A percentile compares a stretch with the other conserved stretches of the same genome.
phyloP scores from a whole-genome alignment of 2,113 vertebrate genomes.

The Anolis sagrei region DNA sequence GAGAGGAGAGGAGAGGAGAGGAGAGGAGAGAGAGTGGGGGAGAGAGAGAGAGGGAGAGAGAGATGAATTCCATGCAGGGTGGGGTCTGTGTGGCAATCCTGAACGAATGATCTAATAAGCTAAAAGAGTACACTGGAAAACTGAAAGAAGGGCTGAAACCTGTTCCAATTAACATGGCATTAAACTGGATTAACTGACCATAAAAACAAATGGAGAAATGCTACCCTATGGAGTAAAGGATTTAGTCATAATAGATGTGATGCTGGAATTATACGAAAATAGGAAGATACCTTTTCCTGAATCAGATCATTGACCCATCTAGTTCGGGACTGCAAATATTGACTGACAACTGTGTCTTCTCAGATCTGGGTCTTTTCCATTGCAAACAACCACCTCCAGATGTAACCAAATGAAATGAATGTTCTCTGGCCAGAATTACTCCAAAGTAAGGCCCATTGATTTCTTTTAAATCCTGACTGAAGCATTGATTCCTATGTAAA shows the following conservation, averaged over 20 bases:
- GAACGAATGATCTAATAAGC: not conserved
- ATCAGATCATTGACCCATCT: not conserved
- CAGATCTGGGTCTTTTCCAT: not conserved
- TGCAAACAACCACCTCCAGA: not conserved
- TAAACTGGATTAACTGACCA: not conserved
- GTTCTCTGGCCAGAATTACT: not conserved
- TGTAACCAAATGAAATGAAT: not conserved
- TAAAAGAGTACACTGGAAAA: not conserved
- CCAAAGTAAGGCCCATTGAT: not conserved
- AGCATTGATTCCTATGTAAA: constrained; percentile 43
- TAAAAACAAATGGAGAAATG: not conserved
- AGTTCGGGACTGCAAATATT: not conserved
- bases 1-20: no score
- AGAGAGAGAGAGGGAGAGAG: not conserved
- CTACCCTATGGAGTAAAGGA: not conserved
- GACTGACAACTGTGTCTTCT: not conserved
- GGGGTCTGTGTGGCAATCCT: not conserved
- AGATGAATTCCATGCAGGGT: no score
- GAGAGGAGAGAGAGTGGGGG: no score
- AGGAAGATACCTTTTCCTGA: not conserved
- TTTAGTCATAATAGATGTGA: not conserved
- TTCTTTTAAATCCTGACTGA: constrained; percentile 44
- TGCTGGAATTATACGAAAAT: not conserved
- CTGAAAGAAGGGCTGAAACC: not conserved
- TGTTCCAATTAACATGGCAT: not conserved